phyloP scores from a whole-genome alignment of 2,888 invertebrate genomes.

The Matsumyia berberina region DNA sequence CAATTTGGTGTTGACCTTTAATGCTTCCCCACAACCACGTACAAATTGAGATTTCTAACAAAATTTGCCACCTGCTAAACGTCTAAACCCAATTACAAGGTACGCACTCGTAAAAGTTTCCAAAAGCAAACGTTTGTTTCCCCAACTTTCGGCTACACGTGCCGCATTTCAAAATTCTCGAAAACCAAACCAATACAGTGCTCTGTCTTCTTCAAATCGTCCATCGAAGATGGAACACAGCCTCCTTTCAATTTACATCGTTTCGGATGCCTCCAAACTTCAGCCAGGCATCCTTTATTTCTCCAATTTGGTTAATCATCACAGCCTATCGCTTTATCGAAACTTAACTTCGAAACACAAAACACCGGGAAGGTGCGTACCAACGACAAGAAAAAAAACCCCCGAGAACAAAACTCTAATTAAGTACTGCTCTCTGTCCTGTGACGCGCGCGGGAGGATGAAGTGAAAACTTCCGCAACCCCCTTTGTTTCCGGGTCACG shows the following conservation, averaged over 20 bases:
- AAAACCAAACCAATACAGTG: conserved; percentile 18
- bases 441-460: neutral
- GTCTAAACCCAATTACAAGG: too few relatives aligned
- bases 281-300: conserved; percentile 52
- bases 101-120: too few relatives aligned
- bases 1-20: too few relatives aligned
- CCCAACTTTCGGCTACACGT: conserved; percentile 44
- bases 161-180: conserved; percentile 15
- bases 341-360: conserved; percentile 42
- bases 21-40: too few relatives aligned
- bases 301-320: conserved; percentile 62
- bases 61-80: too few relatives aligned
- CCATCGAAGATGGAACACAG: neutral
- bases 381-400: neutral
- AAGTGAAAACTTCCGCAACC: conserved; percentile 14
- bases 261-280: conserved; percentile 9
- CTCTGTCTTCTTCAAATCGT: neutral
- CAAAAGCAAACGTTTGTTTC: neutral
- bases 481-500: conserved; percentile 71
- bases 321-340: conserved; percentile 19
- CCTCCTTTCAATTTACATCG: conserved; percentile 27
- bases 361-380: neutral
- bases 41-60: too few relatives aligned
- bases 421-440: conserved; percentile 47
- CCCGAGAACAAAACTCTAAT: conserved; percentile 56